Evolutionary conservation across 2,888 invertebrate genomes (phyloP), one percentile per base, ranked within the genome.

Genomic region (Patella depressa): DNA sequence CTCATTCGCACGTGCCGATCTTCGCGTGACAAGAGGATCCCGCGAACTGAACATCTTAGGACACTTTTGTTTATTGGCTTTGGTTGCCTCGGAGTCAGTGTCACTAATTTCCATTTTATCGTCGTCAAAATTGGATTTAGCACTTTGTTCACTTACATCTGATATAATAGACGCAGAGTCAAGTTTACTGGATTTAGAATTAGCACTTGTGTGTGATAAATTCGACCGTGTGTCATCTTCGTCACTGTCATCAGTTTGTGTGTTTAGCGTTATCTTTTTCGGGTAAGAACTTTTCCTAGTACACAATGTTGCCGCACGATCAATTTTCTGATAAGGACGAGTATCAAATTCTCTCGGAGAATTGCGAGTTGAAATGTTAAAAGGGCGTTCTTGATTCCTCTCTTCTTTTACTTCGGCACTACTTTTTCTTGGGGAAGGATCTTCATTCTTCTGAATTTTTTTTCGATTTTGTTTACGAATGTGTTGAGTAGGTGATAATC

Each of bases 361-460:
- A 55, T 83, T 83, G 15, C 85, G 78, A 0, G 85, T 85, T 3
- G 85, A 85, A 34, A 85, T 85, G 73, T 85, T 85, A 71, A 84
- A 83, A 3, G 71, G 54, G 24, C 24, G 74, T 29, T 53, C 19
- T 29, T 34, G 53, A 19, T 24, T 57, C 57, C 17, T 71, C 71
- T 71, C 17, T 53, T 71, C 69, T 9, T 24, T 45, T 53, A 69
- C 75, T 65, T n/a, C 34, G 15, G 17, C 53, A 65, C 24, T 59
- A 65, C 65, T 74, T 15, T 19, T 34, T 34, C 24, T 34, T 53
- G 29, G 53, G n/a, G 65, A 19, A 17, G 53, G 59, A n/a, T 19
- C 65, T n/a, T 24, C 45, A 53, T 53, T 24, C 53, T 19, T 45
- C 34, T 74, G 59, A 12, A 9, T 54, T 57, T 73, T 29, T 11